Evolutionary conservation across 2,113 vertebrate genomes (phyloP).

Genomic region (Dasyornis broadbenti): DNA sequence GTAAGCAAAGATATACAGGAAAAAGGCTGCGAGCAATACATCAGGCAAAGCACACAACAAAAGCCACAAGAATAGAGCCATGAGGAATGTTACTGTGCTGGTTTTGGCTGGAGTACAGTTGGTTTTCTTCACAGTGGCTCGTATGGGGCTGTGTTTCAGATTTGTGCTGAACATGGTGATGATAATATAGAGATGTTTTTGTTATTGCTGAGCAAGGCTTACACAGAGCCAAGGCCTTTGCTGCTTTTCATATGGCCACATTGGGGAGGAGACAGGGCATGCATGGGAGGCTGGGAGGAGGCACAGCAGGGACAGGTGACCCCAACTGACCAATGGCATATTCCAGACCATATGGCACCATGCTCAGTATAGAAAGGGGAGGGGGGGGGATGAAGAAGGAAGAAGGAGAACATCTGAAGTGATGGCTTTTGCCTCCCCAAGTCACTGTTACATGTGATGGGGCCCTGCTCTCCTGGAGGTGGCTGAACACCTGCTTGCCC

Average conservation of each 20-base stretch:
- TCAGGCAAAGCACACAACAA: neutral
- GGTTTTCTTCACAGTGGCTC: neutral
- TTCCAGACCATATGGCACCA: neutral
- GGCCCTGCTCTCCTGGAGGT: neutral
- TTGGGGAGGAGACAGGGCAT: neutral
- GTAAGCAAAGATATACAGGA: neutral
- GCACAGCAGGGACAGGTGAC: neutral
- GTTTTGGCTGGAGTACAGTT: neutral
- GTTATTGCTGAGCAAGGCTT: neutral
- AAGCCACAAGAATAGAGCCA: neutral
- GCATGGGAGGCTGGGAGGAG: fast-evolving
- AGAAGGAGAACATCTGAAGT: neutral
- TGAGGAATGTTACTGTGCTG: neutral
- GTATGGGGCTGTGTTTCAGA: neutral
- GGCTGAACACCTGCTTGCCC: neutral
- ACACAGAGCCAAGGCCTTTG: neutral
- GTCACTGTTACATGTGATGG: neutral
- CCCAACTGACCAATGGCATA: neutral
- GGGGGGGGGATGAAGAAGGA: fast-evolving
- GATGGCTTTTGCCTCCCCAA: neutral
- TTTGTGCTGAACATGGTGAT: neutral
- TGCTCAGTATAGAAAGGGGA: neutral
- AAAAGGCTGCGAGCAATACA: neutral
- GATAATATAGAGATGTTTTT: neutral
- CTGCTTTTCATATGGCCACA: neutral